phyloP scores from a whole-genome alignment of 2,888 invertebrate genomes.

The Plagiodera versicolora region DNA sequence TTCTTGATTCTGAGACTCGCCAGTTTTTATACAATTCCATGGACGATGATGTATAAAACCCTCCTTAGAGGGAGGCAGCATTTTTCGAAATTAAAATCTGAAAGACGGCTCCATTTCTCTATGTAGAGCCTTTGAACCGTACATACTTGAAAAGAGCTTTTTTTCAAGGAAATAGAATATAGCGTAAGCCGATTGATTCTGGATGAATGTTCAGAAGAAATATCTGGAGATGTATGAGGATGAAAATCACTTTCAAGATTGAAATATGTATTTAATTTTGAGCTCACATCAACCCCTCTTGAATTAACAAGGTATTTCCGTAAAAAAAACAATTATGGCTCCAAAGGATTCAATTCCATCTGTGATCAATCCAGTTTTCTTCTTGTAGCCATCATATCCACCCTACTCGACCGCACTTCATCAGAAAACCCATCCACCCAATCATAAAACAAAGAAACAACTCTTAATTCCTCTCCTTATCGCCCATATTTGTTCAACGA shows the following conservation, averaged over 20 bases:
- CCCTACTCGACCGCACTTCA: no score
- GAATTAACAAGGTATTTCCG: no score
- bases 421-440: no score
- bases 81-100: conserved; percentile 46
- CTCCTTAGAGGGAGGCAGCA: conserved; percentile 14
- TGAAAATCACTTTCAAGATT: conserved; percentile 33
- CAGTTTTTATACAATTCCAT: conserved; percentile 21
- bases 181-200: conserved; percentile 38
- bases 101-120: conserved; percentile 41
- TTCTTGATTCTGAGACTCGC: conserved; percentile 21
- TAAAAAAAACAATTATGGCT: no score
- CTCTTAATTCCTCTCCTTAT: conserved; percentile 16
- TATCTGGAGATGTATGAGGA: conserved; percentile 27
- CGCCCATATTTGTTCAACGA: conserved; percentile 29
- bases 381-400: no score
- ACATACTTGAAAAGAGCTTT: conserved; percentile 5
- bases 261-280: conserved; percentile 23
- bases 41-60: conserved; percentile 13
- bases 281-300: no score
- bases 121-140: conserved; percentile 42
- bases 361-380: no score
- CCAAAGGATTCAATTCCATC: no score
- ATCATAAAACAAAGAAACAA: conserved; percentile 1
- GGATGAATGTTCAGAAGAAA: conserved; percentile 21
- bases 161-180: conserved; percentile 28